phyloP scores from a whole-genome alignment of 2,113 vertebrate genomes.

The Heterochromis multidens region DNA sequence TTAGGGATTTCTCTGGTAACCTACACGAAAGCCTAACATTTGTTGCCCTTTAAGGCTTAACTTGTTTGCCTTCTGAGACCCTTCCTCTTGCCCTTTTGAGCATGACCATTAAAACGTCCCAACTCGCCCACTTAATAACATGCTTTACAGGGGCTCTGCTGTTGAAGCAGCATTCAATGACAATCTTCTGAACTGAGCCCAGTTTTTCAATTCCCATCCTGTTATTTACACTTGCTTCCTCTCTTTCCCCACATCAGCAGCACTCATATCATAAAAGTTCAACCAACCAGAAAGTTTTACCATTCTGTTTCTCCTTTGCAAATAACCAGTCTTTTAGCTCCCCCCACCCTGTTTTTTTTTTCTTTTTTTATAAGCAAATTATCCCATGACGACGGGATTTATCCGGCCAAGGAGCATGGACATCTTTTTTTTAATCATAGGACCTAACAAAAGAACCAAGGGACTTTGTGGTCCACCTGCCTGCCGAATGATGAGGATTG shows the following conservation, averaged over 20 bases:
- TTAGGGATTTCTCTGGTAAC: conserved; percentile 46
- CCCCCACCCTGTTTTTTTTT: conserved; percentile 65
- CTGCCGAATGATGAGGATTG: conserved; percentile 92
- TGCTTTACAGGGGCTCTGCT: conserved; percentile 73
- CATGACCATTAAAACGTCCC: conserved; percentile 50
- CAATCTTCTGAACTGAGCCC: conserved; percentile 79
- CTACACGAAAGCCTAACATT: conserved; percentile 25
- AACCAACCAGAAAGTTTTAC: conserved; percentile 36
- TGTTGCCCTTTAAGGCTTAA: conserved; percentile 50
- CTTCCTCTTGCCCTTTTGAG: conserved; percentile 46
- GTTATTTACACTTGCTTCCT: background rate
- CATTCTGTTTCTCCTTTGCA: background rate
- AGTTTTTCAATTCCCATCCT: background rate
- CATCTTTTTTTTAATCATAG: conserved; percentile 59
- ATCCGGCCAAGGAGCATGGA: conserved; percentile 89
- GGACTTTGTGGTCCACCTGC: conserved; percentile 99
- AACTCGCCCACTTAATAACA: conserved; percentile 6
- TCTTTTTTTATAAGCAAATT: conserved; percentile 86
- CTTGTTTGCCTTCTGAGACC: conserved; percentile 47
- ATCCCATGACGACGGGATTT: conserved; percentile 97
- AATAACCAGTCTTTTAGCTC: conserved; percentile 14
- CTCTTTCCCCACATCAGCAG: background rate
- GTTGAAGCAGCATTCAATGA: conserved; percentile 69
- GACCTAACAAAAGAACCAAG: conserved; percentile 98
- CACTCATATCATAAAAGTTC: background rate